Base-by-base conservation (phyloP, 2,113 vertebrate genomes). In the Trogon melanurus region DNA sequence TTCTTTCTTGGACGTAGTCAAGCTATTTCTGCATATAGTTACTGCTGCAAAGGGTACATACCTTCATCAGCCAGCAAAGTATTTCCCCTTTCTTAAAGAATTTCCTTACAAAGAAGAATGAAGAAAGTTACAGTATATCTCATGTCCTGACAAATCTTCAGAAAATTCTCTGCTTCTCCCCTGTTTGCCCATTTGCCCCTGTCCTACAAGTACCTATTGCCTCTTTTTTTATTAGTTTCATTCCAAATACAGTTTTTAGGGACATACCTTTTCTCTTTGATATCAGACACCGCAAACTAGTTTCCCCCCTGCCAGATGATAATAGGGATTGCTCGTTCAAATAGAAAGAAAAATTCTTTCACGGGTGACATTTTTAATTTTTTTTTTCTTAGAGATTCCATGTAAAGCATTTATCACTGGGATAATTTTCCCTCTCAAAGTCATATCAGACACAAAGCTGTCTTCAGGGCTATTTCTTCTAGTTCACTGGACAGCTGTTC, bases 401-500 rank as follows among this genome's bases (percentile, higher is more conserved):
- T 86, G 76, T 86, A 85, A 93, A 93, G 38, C 75, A 86, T 86
- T 92, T 89, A 88, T 91, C 91, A 73, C 10, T 96, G 85, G 65
- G 78, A 78, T 96, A 95, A 96, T 97, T 90, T 97, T 95, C 45
- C 29, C 32, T 95, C 88, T 90, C 90, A 94, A 79, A 95, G 90
- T 96, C 69, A 9, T 94, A 88, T 94, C 79, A 84, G 90, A 95
- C 51, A 93, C 90, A 95, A 91, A 95, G 69, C 88, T 96, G 92
- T 96, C 92, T 96, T 94, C 72, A 5, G 92, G 91, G 95, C 76
- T 95, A 64, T 96, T 97, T 96, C 92, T 96, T 95, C 96, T 95
- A 96, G 90, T 88, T 97, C 95, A 86, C 82, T 94, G 95, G 95
- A 95, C 95, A 92, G 90, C 95, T 95, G 83, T 94, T 96, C 73